Evolutionary conservation across 1,140 invertebrate species (phyloP).

Genomic region (Drosophila subpulchrella): DNA sequence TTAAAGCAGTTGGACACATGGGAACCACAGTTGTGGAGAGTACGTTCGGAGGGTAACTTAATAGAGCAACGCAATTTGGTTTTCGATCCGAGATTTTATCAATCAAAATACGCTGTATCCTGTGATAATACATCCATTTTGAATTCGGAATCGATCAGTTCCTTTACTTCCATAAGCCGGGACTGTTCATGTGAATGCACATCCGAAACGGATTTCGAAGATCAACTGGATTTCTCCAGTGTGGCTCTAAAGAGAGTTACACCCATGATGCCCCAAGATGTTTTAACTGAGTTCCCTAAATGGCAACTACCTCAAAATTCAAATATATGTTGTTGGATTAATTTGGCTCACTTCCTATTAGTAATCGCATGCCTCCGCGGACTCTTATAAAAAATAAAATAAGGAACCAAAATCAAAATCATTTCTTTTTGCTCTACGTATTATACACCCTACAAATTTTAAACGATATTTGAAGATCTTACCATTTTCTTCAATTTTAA

Average conservation of each 20-base stretch:
- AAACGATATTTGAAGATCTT: too few relatives aligned
- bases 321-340: slow-evolving; percentile 15
- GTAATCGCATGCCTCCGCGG: slow-evolving; percentile 40
- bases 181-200: neutral
- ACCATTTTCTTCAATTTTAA: too few relatives aligned
- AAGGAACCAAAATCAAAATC: neutral
- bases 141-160: neutral
- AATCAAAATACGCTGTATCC: neutral
- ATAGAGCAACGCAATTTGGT: neutral
- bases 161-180: neutral
- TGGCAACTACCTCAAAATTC: neutral
- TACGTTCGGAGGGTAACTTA: slow-evolving; percentile 9
- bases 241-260: neutral
- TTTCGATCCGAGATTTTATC: neutral
- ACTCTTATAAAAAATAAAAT: slow-evolving; percentile 5
- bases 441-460: too few relatives aligned
- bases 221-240: neutral
- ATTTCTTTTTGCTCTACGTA: too few relatives aligned
- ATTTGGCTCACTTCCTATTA: slow-evolving; percentile 35
- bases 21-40: neutral
- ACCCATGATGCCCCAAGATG: neutral
- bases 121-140: neutral
- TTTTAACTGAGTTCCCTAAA: neutral
- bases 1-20: neutral
- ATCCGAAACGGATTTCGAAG: neutral